Base-by-base conservation (phyloP, 2,113 vertebrate genomes). In the Coryphaenoides rupestris region DNA sequence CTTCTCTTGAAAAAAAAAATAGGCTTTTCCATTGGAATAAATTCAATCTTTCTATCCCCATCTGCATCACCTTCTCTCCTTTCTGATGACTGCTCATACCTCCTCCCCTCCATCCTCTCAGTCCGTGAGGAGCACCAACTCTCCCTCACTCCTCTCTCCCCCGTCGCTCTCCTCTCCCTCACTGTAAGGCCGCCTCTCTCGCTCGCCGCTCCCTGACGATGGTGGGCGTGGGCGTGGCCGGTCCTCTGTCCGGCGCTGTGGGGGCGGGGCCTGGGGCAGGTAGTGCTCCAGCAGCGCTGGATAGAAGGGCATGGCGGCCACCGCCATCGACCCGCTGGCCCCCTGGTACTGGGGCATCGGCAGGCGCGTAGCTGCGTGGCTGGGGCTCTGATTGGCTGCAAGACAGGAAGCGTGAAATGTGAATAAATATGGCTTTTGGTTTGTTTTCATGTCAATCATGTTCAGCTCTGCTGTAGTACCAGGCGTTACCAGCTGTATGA, bases 111-210 rank as follows among this genome's bases (percentile, higher is more conserved):
- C 46, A 10, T 52, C 24, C 1, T 14, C 57, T 94, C 89, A 96
- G 90, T 97, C 94, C 0, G 95, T 96, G 65, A 98, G 92, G 56
- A 98, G 95, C 83, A 98, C 95, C 76, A 98, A 78, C 81, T 98
- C 96, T 0, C 94, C 93, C 0, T 99, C 96, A 0, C 96, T 98
- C 84, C 94, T 93, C 17, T 95, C 95, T 14, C 93, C 95, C 0
- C 78, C 87, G 28, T 96, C 95, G 0, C 95, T 96, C 63, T 99
- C 95, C 72, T 94, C 93, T 0, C 92, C 96, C 72, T 95, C 95
- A 10, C 95, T 97, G 90, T 94, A 96, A 12, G 91, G 92, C 24
- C 88, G 91, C 63, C 86, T 93, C 86, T 0, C 84, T 74, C 63
- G 85, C 89, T 0, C 6, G 15, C 47, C 47, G 47, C n/a, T n/a